Percentiles rank a stretch among this genome's conserved stretches.
phyloP scores from a whole-genome alignment of 2,797 vertebrate species.

The Hippoglossus hippoglossus region DNA sequence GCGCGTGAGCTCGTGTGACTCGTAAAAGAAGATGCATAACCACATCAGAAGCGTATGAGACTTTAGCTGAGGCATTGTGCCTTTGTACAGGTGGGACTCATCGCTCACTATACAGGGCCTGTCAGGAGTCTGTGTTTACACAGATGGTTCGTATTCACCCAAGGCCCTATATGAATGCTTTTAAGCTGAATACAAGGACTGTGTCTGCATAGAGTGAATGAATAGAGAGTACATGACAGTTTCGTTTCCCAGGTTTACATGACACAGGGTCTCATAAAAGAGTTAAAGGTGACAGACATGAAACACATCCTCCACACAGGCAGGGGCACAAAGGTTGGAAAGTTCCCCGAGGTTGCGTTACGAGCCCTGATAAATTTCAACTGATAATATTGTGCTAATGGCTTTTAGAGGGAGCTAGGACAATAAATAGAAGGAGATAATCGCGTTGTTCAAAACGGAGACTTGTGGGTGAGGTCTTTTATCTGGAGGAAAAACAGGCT shows the following conservation, averaged over 20 bases:
- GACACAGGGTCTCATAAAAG: constrained; percentile 57
- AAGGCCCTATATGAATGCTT: constrained; percentile 57
- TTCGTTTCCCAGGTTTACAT: constrained; percentile 64
- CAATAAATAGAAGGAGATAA: constrained; percentile 75
- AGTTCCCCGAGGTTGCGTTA: constrained; percentile 57
- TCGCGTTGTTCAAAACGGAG: constrained; percentile 53
- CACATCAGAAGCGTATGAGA: constrained; percentile 32
- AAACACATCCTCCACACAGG: constrained; percentile 44
- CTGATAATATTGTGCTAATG: constrained; percentile 78
- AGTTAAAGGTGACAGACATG: constrained; percentile 54
- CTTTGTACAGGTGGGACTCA: constrained; percentile 70
- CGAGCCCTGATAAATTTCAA: constrained; percentile 56
- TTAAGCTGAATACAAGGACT: constrained; percentile 53
- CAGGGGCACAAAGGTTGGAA: constrained; percentile 45
- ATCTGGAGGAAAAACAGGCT: constrained; percentile 53
- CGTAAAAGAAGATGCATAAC: constrained; percentile 39
- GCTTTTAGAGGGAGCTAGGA: constrained; percentile 49
- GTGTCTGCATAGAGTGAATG: constrained; percentile 55
- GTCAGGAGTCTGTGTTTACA: constrained; percentile 73
- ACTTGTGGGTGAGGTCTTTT: constrained; percentile 33
- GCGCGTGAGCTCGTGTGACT: constrained; percentile 35
- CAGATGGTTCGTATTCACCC: constrained; percentile 81
- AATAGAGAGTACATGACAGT: constrained; percentile 60
- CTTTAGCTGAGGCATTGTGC: constrained; percentile 49
- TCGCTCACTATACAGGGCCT: constrained; percentile 61